Evolutionary conservation across 2,797 vertebrate species (phyloP).

Genomic region (Cetoscarus ocellatus): DNA sequence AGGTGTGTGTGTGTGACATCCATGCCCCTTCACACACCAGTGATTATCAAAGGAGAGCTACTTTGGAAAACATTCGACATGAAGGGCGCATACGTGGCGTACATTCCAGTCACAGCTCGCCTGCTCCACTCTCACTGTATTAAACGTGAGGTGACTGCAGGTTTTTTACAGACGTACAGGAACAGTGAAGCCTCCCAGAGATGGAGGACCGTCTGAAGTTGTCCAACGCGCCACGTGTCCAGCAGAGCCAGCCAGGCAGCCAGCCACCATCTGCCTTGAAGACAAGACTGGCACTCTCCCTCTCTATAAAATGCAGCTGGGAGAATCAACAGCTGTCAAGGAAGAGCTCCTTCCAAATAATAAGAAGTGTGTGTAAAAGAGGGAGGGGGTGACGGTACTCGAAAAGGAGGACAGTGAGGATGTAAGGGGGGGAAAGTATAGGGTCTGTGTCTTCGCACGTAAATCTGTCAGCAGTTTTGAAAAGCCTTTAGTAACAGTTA

Average conservation of each 20-base stretch:
- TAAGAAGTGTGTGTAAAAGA: constrained; percentile 27
- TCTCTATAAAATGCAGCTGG: constrained; percentile 71
- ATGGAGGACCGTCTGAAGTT: constrained; percentile 46
- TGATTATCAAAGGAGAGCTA: constrained; percentile 75
- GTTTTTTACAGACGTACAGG: constrained; percentile 31
- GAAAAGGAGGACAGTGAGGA: constrained; percentile 54
- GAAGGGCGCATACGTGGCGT: constrained; percentile 64
- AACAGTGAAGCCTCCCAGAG: constrained; percentile 44
- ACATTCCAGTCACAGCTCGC: constrained; percentile 68
- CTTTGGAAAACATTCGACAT: constrained; percentile 69
- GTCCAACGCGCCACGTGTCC: constrained; percentile 77
- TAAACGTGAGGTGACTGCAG: constrained; percentile 55
- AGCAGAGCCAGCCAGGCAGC: constrained; percentile 49
- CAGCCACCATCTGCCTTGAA: constrained; percentile 78
- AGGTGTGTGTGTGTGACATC: constrained; percentile 65
- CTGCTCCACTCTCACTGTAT: constrained; percentile 43
- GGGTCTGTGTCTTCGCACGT: constrained; percentile 64
- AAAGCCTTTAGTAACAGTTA: constrained; percentile 58
- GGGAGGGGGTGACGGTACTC: constrained; percentile 38
- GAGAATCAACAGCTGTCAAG: constrained; percentile 76
- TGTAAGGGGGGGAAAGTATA: constrained; percentile 41
- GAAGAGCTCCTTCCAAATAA: constrained; percentile 65
- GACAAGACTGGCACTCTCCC: constrained; percentile 73
- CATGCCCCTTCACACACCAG: constrained; percentile 58
- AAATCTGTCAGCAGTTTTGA: constrained; percentile 71